phyloP scores from a whole-genome alignment of 2,797 vertebrate genomes.

The Buceros bicornis region DNA sequence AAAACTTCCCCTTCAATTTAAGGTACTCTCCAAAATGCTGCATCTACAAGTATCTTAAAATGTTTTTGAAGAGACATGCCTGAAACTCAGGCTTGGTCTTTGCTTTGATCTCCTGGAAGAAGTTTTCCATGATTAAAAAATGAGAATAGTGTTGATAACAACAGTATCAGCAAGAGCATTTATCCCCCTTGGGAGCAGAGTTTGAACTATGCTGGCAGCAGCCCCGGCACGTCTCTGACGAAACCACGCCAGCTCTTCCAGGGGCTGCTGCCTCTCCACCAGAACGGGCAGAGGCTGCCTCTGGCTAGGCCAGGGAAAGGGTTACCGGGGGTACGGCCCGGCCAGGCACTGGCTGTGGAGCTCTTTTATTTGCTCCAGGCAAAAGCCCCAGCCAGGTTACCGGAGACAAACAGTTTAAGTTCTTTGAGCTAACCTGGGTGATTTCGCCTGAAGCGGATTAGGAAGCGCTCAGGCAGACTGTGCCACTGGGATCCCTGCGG shows the following conservation, averaged over 20 bases:
- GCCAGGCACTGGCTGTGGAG: fast-evolving
- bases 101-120: background rate
- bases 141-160: background rate
- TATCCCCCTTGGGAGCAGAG: background rate
- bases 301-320: background rate
- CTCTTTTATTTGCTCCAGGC: background rate
- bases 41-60: too few relatives aligned
- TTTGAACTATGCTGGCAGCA: background rate
- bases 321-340: fast-evolving
- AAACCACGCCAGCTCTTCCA: fast-evolving
- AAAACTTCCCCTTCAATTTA: background rate
- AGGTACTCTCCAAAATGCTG: background rate
- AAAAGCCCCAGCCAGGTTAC: background rate
- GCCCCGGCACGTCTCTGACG: background rate
- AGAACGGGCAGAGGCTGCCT: background rate
- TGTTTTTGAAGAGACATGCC: background rate
- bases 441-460: background rate
- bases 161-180: background rate
- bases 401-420: background rate
- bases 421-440: background rate
- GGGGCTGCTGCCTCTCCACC: background rate
- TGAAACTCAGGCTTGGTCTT: background rate
- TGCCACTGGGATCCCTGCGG: background rate
- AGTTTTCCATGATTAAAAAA: background rate
- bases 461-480: fast-evolving